These are phyloP conservation scores for Brachyhypopomus gauderio DNA, from an alignment of 2,113 vertebrate species.

Conservation along the genomic window DNA sequence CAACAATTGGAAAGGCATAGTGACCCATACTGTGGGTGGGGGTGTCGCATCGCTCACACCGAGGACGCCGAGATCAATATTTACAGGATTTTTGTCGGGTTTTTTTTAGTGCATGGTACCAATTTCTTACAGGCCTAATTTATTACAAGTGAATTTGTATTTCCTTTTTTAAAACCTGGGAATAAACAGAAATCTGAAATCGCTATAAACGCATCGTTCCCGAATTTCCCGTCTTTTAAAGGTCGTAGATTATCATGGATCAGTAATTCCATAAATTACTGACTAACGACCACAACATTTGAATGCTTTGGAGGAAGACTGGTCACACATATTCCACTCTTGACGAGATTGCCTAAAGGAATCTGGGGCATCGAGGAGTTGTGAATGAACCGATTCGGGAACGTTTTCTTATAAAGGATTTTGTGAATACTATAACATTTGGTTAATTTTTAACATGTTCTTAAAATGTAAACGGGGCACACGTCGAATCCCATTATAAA, in stretches of 20 bases:
- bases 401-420: not conserved
- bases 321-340: conserved; percentile 75
- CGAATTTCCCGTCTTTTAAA: not conserved
- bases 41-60: conserved; percentile 16
- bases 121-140: not conserved
- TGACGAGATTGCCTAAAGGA: conserved; percentile 72
- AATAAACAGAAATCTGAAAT: not conserved
- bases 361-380: conserved; percentile 69
- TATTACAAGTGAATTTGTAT: not conserved
- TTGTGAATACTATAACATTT: not conserved
- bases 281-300: conserved; percentile 79
- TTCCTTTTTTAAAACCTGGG: not conserved
- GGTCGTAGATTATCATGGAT: conserved; percentile 39
- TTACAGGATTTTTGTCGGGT: not conserved
- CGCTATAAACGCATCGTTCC: too few relatives aligned
- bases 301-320: conserved; percentile 66
- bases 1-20: conserved; percentile 51
- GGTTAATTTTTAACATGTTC: not conserved
- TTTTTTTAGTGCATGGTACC: not conserved
- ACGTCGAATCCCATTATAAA: not conserved
- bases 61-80: conserved; percentile 28
- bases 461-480: not conserved
- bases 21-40: conserved; percentile 52
- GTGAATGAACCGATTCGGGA: conserved; percentile 12
- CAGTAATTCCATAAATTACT: conserved; percentile 52